Percentiles rank a stretch among this genome's conserved stretches.
These are phyloP conservation scores for Clanis bilineata DNA, from an alignment of 2,888 invertebrate genomes.

Conservation along the genomic window DNA sequence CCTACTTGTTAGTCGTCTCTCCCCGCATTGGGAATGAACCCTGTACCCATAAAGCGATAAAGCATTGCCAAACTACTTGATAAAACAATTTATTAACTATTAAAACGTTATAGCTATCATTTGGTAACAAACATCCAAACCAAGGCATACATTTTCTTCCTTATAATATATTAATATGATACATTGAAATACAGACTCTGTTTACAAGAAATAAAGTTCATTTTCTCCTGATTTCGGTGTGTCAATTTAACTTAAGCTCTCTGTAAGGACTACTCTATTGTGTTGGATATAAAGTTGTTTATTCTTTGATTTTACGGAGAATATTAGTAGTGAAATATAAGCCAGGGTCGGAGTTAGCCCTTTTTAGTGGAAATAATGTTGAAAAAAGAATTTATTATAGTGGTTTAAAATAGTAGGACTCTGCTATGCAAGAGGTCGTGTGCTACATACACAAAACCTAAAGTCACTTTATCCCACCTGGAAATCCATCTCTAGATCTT, in stretches of 20 bases:
- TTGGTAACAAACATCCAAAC: neutral
- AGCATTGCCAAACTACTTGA: neutral
- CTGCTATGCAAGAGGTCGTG: too few species aligned
- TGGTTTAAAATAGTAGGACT: too few species aligned
- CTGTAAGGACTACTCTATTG: neutral
- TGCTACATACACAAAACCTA: too few species aligned
- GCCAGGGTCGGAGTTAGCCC: neutral
- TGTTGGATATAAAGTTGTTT: conserved; percentile 11
- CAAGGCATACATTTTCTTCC: neutral
- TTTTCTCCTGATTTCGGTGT: neutral
- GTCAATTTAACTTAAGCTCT: neutral
- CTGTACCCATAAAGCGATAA: neutral
- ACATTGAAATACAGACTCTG: neutral
- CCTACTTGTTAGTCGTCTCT: too few species aligned
- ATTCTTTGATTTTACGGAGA: conserved; percentile 13
- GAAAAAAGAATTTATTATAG: too few species aligned
- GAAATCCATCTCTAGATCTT: too few species aligned
- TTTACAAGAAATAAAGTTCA: neutral
- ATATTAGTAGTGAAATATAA: conserved; percentile 6
- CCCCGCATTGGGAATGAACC: neutral
- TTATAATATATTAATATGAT: neutral
- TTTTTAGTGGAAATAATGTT: too few species aligned
- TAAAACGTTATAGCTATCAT: conserved; percentile 10
- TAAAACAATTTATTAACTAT: conserved; percentile 2
- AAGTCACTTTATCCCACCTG: too few species aligned